Evolutionary conservation across 1,140 invertebrate species (phyloP).

Genomic region (Mercenaria mercenaria): DNA sequence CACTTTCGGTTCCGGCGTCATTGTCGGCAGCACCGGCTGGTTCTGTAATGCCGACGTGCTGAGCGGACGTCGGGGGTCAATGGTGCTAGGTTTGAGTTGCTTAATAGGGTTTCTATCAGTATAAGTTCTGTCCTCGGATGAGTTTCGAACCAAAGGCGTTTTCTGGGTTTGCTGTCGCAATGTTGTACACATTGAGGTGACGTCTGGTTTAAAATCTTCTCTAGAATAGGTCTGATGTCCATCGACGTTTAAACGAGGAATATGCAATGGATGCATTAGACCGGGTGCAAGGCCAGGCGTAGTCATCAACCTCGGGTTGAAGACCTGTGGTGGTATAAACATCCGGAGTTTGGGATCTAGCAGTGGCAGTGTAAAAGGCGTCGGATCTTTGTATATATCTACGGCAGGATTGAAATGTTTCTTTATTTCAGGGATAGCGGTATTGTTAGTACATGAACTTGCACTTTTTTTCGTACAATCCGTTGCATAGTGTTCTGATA

Average conservation of each 20-base stretch:
- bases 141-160: background rate
- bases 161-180: background rate
- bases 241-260: background rate
- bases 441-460: background rate
- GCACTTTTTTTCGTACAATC: background rate
- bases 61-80: conserved; percentile 30
- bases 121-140: background rate
- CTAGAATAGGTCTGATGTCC: background rate
- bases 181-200: background rate
- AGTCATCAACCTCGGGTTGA: background rate
- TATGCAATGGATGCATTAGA: background rate
- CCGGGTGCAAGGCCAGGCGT: background rate
- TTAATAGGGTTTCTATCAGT: background rate
- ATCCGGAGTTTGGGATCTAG: conserved; percentile 9
- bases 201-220: background rate
- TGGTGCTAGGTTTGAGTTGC: background rate
- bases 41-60: conserved; percentile 50
- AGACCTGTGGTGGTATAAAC: background rate
- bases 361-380: background rate
- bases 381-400: conserved; percentile 16
- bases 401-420: background rate
- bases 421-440: background rate
- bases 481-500: background rate
- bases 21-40: background rate
- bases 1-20: conserved; percentile 1